Evolutionary conservation across 2,113 vertebrate species (phyloP).

Genomic region (Numenius arquata): DNA sequence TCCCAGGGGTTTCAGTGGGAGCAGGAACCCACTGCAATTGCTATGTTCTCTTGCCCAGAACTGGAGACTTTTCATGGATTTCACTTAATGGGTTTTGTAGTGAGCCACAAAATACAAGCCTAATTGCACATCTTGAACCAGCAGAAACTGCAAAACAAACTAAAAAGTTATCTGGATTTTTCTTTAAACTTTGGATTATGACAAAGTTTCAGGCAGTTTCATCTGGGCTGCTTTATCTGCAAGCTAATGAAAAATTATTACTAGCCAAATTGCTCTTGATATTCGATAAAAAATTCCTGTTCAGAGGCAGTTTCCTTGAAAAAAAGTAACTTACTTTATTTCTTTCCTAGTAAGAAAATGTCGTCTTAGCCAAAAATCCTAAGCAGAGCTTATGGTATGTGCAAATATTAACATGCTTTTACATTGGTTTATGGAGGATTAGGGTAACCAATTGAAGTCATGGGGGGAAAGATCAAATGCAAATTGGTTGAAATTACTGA

Average conservation of each 20-base stretch:
- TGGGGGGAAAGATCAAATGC: neutral
- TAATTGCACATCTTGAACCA: neutral
- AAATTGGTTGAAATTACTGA: neutral
- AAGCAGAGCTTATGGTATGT: neutral
- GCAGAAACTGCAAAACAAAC: neutral
- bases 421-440: neutral
- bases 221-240: neutral
- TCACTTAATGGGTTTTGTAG: neutral
- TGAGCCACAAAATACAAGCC: neutral
- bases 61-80: neutral
- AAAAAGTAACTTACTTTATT: neutral
- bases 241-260: neutral
- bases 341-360: neutral
- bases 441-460: neutral
- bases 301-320: neutral
- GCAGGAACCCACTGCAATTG: rapidly evolving
- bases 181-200: neutral
- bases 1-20: neutral
- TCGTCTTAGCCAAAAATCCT: neutral
- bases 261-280: neutral
- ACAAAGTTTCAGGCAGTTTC: neutral
- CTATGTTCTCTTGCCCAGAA: neutral
- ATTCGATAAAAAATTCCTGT: neutral
- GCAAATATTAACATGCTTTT: neutral
- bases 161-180: neutral